Percentiles rank a stretch among this genome's conserved stretches.
Evolutionary conservation across 2,888 invertebrate species (phyloP).

Genomic region (Aricia artaxerxes): DNA sequence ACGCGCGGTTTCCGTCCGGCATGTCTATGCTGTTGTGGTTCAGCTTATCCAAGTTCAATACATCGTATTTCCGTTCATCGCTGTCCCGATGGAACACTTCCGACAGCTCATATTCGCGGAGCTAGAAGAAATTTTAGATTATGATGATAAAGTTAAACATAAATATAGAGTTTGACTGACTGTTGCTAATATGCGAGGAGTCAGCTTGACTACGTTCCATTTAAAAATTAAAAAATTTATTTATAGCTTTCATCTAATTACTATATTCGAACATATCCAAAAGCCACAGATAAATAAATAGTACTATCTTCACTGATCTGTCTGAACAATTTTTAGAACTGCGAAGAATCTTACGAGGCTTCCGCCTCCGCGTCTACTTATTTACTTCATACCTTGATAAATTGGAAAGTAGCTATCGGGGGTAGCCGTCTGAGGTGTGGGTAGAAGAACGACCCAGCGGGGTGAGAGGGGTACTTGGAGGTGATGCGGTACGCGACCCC

Average conservation of each 20-base stretch:
- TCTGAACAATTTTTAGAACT: too few relatives aligned
- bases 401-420: constrained; percentile 94
- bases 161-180: background rate
- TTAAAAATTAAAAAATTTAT: too few relatives aligned
- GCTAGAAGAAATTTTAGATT: constrained; percentile 66
- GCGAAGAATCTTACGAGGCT: background rate
- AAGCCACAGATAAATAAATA: too few relatives aligned
- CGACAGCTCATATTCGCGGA: constrained; percentile 92
- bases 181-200: background rate
- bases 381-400: constrained; percentile 85
- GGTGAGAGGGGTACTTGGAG: constrained; percentile 92
- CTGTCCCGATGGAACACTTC: constrained; percentile 92
- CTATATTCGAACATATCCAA: too few relatives aligned
- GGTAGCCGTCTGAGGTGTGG: constrained; percentile 92
- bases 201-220: too few relatives aligned
- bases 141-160: background rate
- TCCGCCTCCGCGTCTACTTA: constrained; percentile 45
- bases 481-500: constrained; percentile 94
- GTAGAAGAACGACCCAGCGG: constrained; percentile 96
- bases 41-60: constrained; percentile 82
- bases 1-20: constrained; percentile 85
- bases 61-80: constrained; percentile 88
- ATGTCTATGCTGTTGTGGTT: constrained; percentile 80
- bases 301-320: too few relatives aligned
- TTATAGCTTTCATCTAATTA: too few relatives aligned